Evolutionary conservation across 37 sponge, comb jelly and placozoan species (phyloP).

Genomic region (Ephydatia muelleri): DNA sequence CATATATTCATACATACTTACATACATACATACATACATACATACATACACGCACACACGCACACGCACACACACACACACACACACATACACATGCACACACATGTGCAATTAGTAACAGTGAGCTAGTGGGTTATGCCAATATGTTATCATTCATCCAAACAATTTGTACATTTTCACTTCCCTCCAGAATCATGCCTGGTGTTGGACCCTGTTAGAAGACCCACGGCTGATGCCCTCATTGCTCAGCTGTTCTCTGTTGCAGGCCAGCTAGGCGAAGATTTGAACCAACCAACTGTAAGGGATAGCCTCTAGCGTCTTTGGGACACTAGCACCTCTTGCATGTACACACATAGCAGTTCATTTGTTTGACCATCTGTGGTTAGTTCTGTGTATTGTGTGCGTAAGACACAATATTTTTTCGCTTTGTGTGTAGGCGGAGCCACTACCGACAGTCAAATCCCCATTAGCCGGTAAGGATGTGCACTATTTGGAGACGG

Average conservation of each 20-base stretch:
- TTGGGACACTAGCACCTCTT: not conserved
- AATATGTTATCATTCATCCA: not conserved
- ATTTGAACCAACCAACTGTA: constrained; percentile 49
- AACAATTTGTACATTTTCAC: not conserved
- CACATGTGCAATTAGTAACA: not conserved
- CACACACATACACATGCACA: not conserved
- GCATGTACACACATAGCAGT: not conserved
- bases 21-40: too few relatives aligned
- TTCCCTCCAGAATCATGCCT: constrained; percentile 55
- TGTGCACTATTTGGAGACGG: not conserved
- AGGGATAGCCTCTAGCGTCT: not conserved
- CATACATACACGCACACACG: too few relatives aligned
- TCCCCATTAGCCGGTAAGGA: not conserved
- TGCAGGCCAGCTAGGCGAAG: constrained; percentile 54
- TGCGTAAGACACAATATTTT: too few relatives aligned
- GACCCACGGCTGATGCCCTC: constrained; percentile 55
- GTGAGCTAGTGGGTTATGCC: not conserved
- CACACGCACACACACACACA: too few relatives aligned
- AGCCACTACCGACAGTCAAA: not conserved
- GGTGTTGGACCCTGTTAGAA: constrained; percentile 46
- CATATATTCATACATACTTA: too few relatives aligned
- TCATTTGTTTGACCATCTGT: not conserved
- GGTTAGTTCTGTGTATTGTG: not conserved
- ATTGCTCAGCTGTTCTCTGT: constrained; percentile 61
- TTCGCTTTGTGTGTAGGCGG: not conserved